These are phyloP conservation scores for Blomia tropicalis DNA, from an alignment of 2,888 invertebrate genomes.

Conservation along the genomic window DNA sequence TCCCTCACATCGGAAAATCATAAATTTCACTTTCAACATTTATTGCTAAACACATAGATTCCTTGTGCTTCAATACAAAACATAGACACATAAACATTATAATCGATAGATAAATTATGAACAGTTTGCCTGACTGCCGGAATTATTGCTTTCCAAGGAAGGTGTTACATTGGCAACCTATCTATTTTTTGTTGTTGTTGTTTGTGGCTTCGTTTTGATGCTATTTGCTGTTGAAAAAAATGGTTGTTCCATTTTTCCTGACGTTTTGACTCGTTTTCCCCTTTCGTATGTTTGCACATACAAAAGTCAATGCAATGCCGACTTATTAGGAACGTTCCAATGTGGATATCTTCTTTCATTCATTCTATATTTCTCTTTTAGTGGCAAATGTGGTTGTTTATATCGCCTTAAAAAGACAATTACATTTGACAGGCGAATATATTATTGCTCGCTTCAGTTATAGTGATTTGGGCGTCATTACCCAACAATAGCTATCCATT, in stretches of 20 bases:
- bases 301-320: too few relatives aligned
- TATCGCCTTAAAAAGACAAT: conserved; percentile 11
- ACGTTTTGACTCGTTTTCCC: too few relatives aligned
- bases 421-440: conserved; percentile 14
- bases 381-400: neutral
- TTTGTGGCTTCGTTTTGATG: too few relatives aligned
- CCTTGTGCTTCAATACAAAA: neutral
- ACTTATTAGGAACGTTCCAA: neutral
- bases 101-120: conserved; percentile 15
- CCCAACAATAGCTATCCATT: conserved; percentile 3
- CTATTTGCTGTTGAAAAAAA: neutral
- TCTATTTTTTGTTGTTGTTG: too few relatives aligned
- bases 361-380: conserved; percentile 1
- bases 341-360: neutral
- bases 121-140: neutral
- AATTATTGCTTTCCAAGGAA: neutral
- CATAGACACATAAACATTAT: conserved; percentile 8
- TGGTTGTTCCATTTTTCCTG: too few relatives aligned
- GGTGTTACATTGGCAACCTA: too few relatives aligned
- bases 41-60: neutral
- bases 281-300: too few relatives aligned
- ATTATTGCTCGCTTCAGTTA: neutral
- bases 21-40: conserved; percentile 10
- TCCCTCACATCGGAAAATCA: neutral
- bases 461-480: conserved; percentile 1